These are phyloP conservation scores for Drosophila incognita DNA, from an alignment of 2,888 invertebrate genomes.

Conservation along the genomic window DNA sequence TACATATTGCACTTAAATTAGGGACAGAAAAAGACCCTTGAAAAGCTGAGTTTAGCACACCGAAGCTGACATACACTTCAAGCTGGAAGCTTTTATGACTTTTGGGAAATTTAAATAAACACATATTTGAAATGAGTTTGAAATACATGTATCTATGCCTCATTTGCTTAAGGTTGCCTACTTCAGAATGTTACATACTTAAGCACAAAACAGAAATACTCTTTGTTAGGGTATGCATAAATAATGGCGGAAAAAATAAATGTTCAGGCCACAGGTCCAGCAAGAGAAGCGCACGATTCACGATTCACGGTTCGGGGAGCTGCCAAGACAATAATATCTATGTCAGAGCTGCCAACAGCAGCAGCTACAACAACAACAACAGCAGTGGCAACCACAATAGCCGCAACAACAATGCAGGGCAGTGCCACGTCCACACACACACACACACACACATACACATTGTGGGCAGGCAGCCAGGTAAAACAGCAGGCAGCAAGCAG, in stretches of 20 bases:
- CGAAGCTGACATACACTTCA: conserved; percentile 2
- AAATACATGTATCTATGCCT: too few relatives aligned
- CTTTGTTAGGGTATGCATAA: conserved; percentile 8
- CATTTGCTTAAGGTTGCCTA: neutral
- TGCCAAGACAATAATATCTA: conserved; percentile 76
- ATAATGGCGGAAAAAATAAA: conserved; percentile 46
- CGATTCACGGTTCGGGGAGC: conserved; percentile 61
- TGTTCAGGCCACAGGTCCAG: conserved; percentile 53
- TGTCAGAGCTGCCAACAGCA: conserved; percentile 61
- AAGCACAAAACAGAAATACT: neutral
- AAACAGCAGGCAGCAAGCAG: conserved; percentile 30
- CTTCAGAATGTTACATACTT: neutral
- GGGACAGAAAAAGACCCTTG: conserved; percentile 10
- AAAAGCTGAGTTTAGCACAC: neutral
- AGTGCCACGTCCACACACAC: conserved; percentile 17
- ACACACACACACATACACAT: conserved; percentile 1
- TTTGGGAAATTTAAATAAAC: neutral
- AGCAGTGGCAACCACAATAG: conserved; percentile 29
- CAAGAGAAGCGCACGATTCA: conserved; percentile 58
- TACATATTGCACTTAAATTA: conserved; percentile 60
- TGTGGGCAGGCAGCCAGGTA: conserved; percentile 63
- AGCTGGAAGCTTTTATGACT: neutral
- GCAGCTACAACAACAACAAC: conserved; percentile 17
- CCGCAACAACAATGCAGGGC: conserved; percentile 43
- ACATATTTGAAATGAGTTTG: neutral